Percentiles rank a stretch among this genome's conserved stretches.
These are phyloP conservation scores for Lymantria dispar DNA, from an alignment of 2,888 invertebrate species.

Conservation along the genomic window DNA sequence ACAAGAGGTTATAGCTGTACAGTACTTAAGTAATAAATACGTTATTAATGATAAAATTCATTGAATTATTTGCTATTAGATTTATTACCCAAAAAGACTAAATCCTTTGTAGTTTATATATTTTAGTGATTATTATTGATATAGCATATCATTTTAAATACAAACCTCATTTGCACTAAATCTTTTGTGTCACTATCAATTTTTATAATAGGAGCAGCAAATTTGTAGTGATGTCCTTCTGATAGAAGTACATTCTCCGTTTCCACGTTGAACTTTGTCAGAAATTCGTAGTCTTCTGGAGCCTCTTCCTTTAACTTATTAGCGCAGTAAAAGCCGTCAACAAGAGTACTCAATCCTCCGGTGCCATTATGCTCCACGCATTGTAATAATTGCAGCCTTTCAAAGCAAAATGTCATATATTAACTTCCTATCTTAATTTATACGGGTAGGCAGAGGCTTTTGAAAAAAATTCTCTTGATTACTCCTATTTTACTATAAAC, in stretches of 20 bases:
- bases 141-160: not conserved
- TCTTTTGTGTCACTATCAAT: conserved; percentile 78
- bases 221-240: conserved; percentile 79
- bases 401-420: conserved; percentile 5
- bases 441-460: too few relatives aligned
- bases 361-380: conserved; percentile 76
- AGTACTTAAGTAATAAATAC: too few relatives aligned
- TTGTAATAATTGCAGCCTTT: conserved; percentile 72
- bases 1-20: too few relatives aligned
- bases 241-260: conserved; percentile 87
- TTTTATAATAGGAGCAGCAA: conserved; percentile 82
- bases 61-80: too few relatives aligned
- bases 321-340: conserved; percentile 88
- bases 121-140: too few relatives aligned
- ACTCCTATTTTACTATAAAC: too few relatives aligned
- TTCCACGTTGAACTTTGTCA: conserved; percentile 81
- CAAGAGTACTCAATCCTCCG: conserved; percentile 88
- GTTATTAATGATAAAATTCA: too few relatives aligned
- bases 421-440: too few relatives aligned
- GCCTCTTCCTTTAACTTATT: conserved; percentile 73
- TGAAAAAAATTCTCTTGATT: too few relatives aligned
- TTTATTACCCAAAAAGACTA: too few relatives aligned
- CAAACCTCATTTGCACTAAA: conserved; percentile 83
- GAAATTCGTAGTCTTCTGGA: conserved; percentile 82
- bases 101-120: too few relatives aligned